Evolutionary conservation across 2,797 vertebrate genomes (phyloP).

Genomic region (Sebastes alutus): DNA sequence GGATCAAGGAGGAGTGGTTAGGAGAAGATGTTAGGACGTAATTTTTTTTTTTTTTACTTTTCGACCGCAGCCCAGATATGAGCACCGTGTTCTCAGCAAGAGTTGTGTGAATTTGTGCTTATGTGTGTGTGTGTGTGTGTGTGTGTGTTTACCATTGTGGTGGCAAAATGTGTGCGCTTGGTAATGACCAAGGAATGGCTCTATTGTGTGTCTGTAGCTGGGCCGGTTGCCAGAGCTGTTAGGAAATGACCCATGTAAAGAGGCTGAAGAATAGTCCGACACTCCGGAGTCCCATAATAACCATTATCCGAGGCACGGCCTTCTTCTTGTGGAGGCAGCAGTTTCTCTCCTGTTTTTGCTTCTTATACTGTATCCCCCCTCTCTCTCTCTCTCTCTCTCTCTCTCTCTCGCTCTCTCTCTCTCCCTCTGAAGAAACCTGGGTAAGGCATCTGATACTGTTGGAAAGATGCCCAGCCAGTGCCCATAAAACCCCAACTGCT

Average conservation of each 20-base stretch:
- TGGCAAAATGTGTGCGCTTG: slow-evolving; percentile 33
- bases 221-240: slow-evolving; percentile 56
- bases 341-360: slow-evolving; percentile 15
- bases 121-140: background rate
- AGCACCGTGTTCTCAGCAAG: background rate
- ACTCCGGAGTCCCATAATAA: slow-evolving; percentile 56
- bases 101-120: slow-evolving; percentile 7
- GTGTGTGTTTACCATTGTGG: slow-evolving; percentile 39
- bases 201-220: slow-evolving; percentile 64
- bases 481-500: slow-evolving; percentile 64
- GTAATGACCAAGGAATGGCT: slow-evolving; percentile 63
- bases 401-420: background rate
- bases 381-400: background rate
- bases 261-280: slow-evolving; percentile 59
- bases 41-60: too few relatives aligned
- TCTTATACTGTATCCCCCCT: background rate
- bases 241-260: slow-evolving; percentile 69
- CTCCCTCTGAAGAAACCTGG: slow-evolving; percentile 17
- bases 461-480: slow-evolving; percentile 56
- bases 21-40: too few relatives aligned
- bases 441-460: slow-evolving; percentile 37
- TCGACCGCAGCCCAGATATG: background rate
- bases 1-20: too few relatives aligned
- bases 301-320: slow-evolving; percentile 18
- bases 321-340: slow-evolving; percentile 45